Evolutionary conservation across 2,888 invertebrate species (phyloP).

Genomic region (Gasteruption jaculator): DNA sequence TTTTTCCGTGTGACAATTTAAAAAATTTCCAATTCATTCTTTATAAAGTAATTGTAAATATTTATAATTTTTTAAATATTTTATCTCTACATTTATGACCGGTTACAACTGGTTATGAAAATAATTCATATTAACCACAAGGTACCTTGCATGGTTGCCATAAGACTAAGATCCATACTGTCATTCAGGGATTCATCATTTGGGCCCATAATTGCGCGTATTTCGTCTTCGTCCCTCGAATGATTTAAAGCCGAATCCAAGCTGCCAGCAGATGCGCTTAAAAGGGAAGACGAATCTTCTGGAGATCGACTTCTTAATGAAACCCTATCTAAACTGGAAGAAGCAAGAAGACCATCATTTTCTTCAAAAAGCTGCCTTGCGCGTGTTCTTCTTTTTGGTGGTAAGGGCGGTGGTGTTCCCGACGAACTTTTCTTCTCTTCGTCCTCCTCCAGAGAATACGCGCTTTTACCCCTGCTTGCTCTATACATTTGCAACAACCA

Average conservation of each 20-base stretch:
- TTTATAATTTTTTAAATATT: too few species aligned
- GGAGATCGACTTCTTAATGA: constrained; percentile 74
- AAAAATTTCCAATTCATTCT: too few species aligned
- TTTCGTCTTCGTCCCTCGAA: constrained; percentile 78
- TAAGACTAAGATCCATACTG: constrained; percentile 49
- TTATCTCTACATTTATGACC: too few species aligned
- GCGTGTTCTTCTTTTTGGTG: constrained; percentile 67
- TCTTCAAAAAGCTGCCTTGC: constrained; percentile 54
- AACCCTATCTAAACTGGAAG: constrained; percentile 65
- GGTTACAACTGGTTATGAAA: too few species aligned
- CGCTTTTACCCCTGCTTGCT: too few species aligned
- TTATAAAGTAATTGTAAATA: too few species aligned
- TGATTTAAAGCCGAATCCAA: constrained; percentile 84
- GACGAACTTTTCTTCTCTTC: constrained; percentile 57
- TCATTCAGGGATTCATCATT: constrained; percentile 48
- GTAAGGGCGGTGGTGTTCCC: constrained; percentile 73
- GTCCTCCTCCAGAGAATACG: too few species aligned
- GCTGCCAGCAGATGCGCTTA: constrained; percentile 72
- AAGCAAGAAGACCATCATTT: constrained; percentile 56
- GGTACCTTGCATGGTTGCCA: constrained; percentile 52
- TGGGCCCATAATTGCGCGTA: constrained; percentile 60
- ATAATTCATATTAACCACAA: too few species aligned
- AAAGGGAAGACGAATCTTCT: constrained; percentile 65
- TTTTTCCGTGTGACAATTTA: too few species aligned
- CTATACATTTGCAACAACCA: too few species aligned